A percentile compares a stretch with the other conserved stretches of the same genome.
These are phyloP conservation scores for Helicolenus hilgendorfi DNA, from an alignment of 2,797 vertebrate genomes.

Conservation along the genomic window DNA sequence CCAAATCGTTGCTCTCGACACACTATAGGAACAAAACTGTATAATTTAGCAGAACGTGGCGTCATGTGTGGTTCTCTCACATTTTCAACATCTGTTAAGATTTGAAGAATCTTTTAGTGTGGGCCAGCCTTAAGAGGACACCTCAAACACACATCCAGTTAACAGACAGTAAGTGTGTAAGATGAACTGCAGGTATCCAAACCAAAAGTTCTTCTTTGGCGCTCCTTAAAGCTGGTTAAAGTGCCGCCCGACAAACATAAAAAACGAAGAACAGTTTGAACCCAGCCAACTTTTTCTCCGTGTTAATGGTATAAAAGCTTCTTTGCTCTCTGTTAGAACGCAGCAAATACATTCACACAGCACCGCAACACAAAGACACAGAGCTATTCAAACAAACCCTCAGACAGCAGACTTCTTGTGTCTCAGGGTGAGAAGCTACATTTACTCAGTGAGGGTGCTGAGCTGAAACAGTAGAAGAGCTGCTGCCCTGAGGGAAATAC, in stretches of 20 bases:
- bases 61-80: too few relatives aligned
- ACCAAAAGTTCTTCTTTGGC: neutral
- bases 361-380: neutral
- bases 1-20: too few relatives aligned
- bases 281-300: too few relatives aligned
- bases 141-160: neutral
- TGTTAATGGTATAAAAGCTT: neutral
- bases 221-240: neutral
- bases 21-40: too few relatives aligned
- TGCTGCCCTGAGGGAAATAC: constrained; percentile 57
- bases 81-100: too few relatives aligned
- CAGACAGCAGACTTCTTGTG: neutral
- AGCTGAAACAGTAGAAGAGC: constrained; percentile 43
- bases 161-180: neutral
- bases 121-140: too few relatives aligned
- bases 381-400: neutral
- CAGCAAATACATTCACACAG: neutral
- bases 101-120: too few relatives aligned
- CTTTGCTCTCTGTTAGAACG: neutral
- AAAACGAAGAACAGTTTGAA: neutral
- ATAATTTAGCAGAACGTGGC: too few relatives aligned
- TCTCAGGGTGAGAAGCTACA: constrained; percentile 41
- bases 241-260: neutral
- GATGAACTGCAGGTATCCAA: neutral
- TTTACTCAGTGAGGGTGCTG: constrained; percentile 41